Conservation (phyloP, 2,797 vertebrate genomes). For the Sebastes itinus region DNA sequence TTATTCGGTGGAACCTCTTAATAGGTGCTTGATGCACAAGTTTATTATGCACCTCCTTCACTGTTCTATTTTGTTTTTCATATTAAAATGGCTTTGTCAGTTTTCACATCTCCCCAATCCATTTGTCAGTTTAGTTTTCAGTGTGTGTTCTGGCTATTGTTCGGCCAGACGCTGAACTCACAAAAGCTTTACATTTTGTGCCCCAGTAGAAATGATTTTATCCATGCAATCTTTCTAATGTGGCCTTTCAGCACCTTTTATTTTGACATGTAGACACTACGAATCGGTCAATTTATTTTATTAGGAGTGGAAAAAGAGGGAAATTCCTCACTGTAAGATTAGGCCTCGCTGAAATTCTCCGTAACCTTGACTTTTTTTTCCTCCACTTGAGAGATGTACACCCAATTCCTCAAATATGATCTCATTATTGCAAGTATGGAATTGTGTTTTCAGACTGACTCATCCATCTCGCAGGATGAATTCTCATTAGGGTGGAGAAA, state of each 20-base stretch:
- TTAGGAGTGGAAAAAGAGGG: constrained; percentile 20
- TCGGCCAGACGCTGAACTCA: background rate
- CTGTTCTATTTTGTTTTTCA: background rate
- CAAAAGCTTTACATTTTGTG: background rate
- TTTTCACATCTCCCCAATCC: background rate
- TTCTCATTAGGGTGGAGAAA: constrained; percentile 74
- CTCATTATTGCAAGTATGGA: constrained; percentile 71
- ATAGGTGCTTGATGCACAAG: background rate
- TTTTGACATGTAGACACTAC: background rate
- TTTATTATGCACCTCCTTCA: background rate
- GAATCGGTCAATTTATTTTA: constrained; percentile 30
- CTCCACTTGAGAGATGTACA: constrained; percentile 33
- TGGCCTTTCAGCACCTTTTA: background rate
- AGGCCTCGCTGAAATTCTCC: constrained; percentile 13
- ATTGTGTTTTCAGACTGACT: constrained; percentile 71
- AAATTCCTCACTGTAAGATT: constrained; percentile 20
- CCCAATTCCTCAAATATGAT: constrained; percentile 70
- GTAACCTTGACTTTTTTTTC: constrained; percentile 33
- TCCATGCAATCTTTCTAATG: background rate
- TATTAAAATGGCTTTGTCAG: background rate
- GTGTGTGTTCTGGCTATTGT: background rate
- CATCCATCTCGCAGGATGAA: constrained; percentile 69
- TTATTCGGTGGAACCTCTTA: background rate
- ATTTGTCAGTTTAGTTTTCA: constrained; percentile 14
- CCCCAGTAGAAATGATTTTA: background rate